Conservation (phyloP, 2,113 vertebrate species). For the Heterotis niloticus region DNA sequence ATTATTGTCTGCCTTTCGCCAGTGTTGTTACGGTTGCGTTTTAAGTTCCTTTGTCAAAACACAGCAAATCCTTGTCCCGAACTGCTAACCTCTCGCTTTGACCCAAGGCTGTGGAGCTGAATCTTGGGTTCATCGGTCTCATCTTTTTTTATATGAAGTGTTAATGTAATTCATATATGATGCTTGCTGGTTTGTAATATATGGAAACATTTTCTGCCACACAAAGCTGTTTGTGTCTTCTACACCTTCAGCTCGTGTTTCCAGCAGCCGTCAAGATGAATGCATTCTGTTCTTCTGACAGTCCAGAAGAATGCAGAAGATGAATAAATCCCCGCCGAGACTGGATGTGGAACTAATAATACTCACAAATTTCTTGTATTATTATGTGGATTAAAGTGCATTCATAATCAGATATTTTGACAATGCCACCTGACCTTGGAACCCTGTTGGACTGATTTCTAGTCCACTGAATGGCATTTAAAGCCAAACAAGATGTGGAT, state of each 20-base stretch:
- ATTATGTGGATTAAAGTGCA: neutral
- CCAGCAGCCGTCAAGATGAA: neutral
- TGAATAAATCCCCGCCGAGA: neutral
- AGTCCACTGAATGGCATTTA: slow-evolving; percentile 37
- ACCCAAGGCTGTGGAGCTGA: no score
- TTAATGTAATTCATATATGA: no score
- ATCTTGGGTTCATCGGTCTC: no score
- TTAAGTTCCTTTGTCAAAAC: no score
- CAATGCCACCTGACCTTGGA: slow-evolving; percentile 31
- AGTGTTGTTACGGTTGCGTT: no score
- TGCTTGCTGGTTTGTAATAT: no score
- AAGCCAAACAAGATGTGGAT: slow-evolving; percentile 17
- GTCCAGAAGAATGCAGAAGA: neutral
- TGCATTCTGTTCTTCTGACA: neutral
- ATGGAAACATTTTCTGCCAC: no score
- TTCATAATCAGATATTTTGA: slow-evolving; percentile 14
- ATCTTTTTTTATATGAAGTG: no score
- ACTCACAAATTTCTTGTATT: slow-evolving; percentile 14
- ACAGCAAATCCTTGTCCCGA: no score
- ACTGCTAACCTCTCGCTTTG: no score
- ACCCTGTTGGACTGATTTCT: slow-evolving; percentile 39
- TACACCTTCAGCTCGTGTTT: neutral
- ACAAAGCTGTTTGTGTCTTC: no score
- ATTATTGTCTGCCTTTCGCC: neutral
- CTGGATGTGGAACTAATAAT: neutral